Percentiles rank a stretch among this genome's conserved stretches.
Evolutionary conservation across 2,888 invertebrate species (phyloP).

Genomic region (Tanytarsus gracilentus): DNA sequence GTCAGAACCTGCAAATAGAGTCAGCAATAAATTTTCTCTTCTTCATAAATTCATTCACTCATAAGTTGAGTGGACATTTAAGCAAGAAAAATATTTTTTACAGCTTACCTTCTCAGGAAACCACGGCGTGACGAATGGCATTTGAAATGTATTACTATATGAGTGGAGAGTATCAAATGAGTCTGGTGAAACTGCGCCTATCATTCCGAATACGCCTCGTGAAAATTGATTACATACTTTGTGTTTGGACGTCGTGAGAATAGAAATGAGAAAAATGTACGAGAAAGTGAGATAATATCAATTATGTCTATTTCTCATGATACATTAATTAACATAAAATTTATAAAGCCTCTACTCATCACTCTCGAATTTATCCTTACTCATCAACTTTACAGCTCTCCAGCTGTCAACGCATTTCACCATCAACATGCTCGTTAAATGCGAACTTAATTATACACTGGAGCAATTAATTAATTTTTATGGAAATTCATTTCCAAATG

Average conservation of each 20-base stretch:
- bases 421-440: too few relatives aligned
- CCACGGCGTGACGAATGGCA: constrained; percentile 91
- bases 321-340: not conserved
- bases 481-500: not conserved
- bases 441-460: not conserved
- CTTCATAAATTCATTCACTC: not conserved
- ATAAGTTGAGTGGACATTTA: not conserved
- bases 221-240: constrained; percentile 87
- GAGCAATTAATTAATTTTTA: not conserved
- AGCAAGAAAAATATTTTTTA: not conserved
- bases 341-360: too few relatives aligned
- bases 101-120: constrained; percentile 76
- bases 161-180: constrained; percentile 92
- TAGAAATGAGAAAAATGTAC: not conserved
- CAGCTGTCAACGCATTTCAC: not conserved
- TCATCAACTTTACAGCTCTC: too few relatives aligned
- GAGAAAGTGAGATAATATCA: too few relatives aligned
- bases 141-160: constrained; percentile 89
- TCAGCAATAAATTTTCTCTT: too few relatives aligned
- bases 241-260: constrained; percentile 36
- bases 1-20: constrained; percentile 58
- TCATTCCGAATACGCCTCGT: constrained; percentile 79
- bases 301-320: not conserved
- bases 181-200: constrained; percentile 84
- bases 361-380: too few relatives aligned